These are phyloP conservation scores for Imbricaverruca yamaguchii DNA, from an alignment of 2,888 invertebrate species.

Conservation along the genomic window DNA sequence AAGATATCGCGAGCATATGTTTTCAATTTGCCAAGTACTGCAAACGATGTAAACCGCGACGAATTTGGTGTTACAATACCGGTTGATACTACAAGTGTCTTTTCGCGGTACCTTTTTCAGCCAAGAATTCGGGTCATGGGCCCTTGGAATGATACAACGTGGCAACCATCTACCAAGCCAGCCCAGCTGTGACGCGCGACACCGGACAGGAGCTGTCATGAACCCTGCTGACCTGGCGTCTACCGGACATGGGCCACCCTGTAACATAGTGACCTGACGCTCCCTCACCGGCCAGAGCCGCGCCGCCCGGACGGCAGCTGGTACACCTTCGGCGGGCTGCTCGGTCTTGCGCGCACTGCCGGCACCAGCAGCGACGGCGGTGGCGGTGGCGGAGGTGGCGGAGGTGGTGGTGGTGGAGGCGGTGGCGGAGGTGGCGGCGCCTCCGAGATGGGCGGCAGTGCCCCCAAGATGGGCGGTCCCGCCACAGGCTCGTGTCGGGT, in stretches of 20 bases:
- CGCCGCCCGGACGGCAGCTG: not conserved
- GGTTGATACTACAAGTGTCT: too few species aligned
- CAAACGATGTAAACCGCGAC: too few species aligned
- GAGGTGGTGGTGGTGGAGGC: not conserved
- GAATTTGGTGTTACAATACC: too few species aligned
- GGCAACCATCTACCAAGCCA: too few species aligned
- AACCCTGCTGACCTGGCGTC: not conserved
- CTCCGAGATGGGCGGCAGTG: not conserved
- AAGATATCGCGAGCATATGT: too few species aligned
- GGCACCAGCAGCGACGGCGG: not conserved
- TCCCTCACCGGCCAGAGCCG: not conserved
- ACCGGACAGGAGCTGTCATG: too few species aligned
- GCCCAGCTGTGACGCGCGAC: too few species aligned
- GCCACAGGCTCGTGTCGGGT: too few species aligned
- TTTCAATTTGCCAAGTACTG: too few species aligned
- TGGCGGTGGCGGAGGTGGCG: not conserved
- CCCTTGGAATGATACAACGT: too few species aligned
- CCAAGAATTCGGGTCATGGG: too few species aligned
- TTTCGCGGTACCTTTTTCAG: too few species aligned
- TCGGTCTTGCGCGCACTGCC: not conserved
- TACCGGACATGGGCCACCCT: not conserved
- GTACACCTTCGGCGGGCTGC: not conserved
- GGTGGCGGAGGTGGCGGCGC: not conserved
- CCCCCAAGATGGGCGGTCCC: not conserved
- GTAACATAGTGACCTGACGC: not conserved